Evolutionary conservation across 2,797 vertebrate genomes (phyloP).

Genomic region (Enteromius treurensis): DNA sequence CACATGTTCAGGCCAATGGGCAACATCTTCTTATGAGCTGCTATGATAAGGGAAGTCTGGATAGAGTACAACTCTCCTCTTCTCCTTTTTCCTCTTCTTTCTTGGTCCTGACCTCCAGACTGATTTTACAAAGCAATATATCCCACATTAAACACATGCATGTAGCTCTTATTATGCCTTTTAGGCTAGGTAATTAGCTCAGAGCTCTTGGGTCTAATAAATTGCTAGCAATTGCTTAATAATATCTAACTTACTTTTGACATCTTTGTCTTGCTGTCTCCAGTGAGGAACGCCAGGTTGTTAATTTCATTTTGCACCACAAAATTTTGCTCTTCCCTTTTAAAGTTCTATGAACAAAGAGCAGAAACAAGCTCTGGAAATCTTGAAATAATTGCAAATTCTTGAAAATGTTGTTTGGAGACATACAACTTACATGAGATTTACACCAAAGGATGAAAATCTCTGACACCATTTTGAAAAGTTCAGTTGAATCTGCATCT

Average conservation of each 20-base stretch:
- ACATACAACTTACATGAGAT: constrained; percentile 85
- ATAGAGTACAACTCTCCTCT: constrained; percentile 94
- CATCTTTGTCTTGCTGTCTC: constrained; percentile 94
- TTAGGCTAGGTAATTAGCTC: neutral
- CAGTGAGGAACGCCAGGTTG: constrained; percentile 96
- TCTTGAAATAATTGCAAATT: neutral
- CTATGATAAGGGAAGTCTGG: constrained; percentile 95
- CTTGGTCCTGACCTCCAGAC: constrained; percentile 95
- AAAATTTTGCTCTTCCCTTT: constrained; percentile 99
- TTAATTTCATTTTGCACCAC: constrained; percentile 99
- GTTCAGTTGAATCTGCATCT: constrained; percentile 87
- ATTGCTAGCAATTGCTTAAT: neutral
- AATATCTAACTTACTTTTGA: constrained; percentile 87
- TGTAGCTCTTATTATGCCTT: neutral
- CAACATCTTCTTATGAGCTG: constrained; percentile 96
- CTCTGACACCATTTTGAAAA: constrained; percentile 98
- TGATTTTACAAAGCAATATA: constrained; percentile 62
- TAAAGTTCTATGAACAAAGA: constrained; percentile 89
- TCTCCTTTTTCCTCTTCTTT: constrained; percentile 91
- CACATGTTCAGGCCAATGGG: constrained; percentile 99
- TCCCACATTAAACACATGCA: neutral
- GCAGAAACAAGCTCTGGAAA: neutral
- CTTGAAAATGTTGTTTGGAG: neutral
- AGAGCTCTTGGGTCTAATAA: constrained; percentile 5
- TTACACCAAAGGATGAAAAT: constrained; percentile 99